Base-by-base conservation (phyloP, 2,888 invertebrate species). In the Sylvicola fuscatus region DNA sequence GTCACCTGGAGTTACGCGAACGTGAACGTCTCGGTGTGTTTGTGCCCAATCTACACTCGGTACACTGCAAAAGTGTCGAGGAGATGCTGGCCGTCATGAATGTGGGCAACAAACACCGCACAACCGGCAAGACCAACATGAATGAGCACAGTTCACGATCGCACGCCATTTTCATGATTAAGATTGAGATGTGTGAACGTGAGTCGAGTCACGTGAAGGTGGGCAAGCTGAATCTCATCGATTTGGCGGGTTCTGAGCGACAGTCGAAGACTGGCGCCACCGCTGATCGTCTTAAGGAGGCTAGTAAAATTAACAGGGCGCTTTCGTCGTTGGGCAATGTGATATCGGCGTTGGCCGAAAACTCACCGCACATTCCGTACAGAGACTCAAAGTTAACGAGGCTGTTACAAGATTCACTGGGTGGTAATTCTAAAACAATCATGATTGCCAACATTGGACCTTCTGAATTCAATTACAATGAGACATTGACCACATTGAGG, bases 401-500 rank as follows among this genome's bases (percentile, higher is more conserved):
- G 36, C 66, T 98, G 37, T 65, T 98, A 39, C 95, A 97, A 65
- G 97, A 98, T 63, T 97, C 95, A 0, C 65, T 99, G 32, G 98
- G 98, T 38, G 98, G 98, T 8, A 97, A 97, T 65, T 90, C 97
- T 32, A 92, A 92, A 60, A 98, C 98, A 2, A 87, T 98, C 37
- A 98, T 98, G 97, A 87, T 99, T 37, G 98, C 98, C 8, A 97
- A 95, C 58, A 82, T 99, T 50, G 97, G 97, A 0, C 98, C 98
- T 16, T 95, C 97, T 14, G 80, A 80, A 45, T 92, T 87, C 61
- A 98, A 98, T 63, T 95, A 87, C 61, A 98, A 98, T 50, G 98
- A 97, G 62, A 90, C 92, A 3, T 63, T 95, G 46, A 90, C 90
- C 26, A 97, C 97, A n/a, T 64, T 97, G 41, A 68, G 93, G 27